Evolutionary conservation across 1,140 invertebrate genomes (phyloP), one percentile per base, ranked within the genome.

Genomic region (Agrilus planipennis): DNA sequence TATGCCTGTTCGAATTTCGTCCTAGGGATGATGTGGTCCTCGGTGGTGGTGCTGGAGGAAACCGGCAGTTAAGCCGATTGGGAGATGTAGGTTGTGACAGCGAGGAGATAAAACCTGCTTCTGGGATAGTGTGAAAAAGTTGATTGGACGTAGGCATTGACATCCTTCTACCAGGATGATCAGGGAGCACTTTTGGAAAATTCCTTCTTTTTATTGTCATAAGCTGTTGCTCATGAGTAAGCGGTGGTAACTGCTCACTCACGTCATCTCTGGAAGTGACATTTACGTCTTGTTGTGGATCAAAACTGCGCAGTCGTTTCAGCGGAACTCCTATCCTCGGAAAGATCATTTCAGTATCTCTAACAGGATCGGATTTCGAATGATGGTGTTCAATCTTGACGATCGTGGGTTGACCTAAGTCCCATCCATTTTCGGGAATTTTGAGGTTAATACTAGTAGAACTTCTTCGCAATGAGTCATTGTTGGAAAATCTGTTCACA

Each of bases 121-220:
- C 58, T 43, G 42, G 48, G 35, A 55, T 60, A 45, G 49, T 67
- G 58, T 55, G 50, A 54, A 64, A 67, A 53, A 55, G 61, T 59
- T 50, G 57, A 50, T 18, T 51, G 52, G 44, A 64, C 19, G 60
- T 64, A 45, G 72, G 73, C 42, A 75, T 56, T 4, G 69, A 73
- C 15, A 71, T 53, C n/a, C 70, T 52, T 50, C 73, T 74, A 41
- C 63, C 65, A 16, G 76, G 75, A 46, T 75, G 70, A 57, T 84
- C 84, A 14, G 84, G 84, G 18, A 88, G 54, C 4, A 87, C 84
- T 69, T 86, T 87, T 0, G 83, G 84, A 56, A 79, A 86, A 52
- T 86, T 86, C 44, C 81, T 66, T 41, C 77, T 67, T 58, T 81
- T 79, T 19, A 87, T 80, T 4, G 76, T 77, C 34, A 71, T 66